Conservation (phyloP, 2,113 vertebrate genomes). For the Hippolais icterina region DNA sequence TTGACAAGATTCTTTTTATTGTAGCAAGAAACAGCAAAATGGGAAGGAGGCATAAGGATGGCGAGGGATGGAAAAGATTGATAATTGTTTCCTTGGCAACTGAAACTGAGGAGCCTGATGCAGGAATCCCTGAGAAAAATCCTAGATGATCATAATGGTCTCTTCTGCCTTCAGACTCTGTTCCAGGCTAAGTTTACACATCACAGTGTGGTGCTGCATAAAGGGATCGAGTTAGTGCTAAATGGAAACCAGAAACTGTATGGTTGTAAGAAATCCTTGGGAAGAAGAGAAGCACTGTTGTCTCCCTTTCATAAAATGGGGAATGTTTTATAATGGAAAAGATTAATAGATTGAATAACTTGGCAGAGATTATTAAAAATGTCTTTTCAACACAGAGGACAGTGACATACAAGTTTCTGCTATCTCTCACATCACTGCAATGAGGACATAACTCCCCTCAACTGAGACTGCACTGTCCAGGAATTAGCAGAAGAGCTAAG, state of each 20-base stretch:
- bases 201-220: slow-evolving; percentile 11
- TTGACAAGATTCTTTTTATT: not conserved
- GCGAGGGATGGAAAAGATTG: slow-evolving; percentile 28
- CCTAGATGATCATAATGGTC: slow-evolving; percentile 4
- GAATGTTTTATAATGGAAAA: not conserved
- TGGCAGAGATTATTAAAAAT: not conserved
- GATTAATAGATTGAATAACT: not conserved
- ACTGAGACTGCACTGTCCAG: not conserved
- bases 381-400: not conserved
- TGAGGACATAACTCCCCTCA: not conserved
- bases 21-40: not conserved
- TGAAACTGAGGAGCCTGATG: not conserved
- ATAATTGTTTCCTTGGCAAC: slow-evolving; percentile 61
- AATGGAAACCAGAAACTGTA: slow-evolving; percentile 20
- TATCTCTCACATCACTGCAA: not conserved
- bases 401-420: not conserved
- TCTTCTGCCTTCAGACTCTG: slow-evolving; percentile 13
- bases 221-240: not conserved
- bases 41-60: not conserved
- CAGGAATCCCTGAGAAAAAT: slow-evolving; percentile 47
- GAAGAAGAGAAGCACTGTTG: not conserved
- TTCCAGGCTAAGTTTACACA: slow-evolving; percentile 26
- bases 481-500: not conserved
- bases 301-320: not conserved
- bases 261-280: not conserved